Evolutionary conservation across 2,797 vertebrate species (phyloP).

Genomic region (Macrochelys suwanniensis): DNA sequence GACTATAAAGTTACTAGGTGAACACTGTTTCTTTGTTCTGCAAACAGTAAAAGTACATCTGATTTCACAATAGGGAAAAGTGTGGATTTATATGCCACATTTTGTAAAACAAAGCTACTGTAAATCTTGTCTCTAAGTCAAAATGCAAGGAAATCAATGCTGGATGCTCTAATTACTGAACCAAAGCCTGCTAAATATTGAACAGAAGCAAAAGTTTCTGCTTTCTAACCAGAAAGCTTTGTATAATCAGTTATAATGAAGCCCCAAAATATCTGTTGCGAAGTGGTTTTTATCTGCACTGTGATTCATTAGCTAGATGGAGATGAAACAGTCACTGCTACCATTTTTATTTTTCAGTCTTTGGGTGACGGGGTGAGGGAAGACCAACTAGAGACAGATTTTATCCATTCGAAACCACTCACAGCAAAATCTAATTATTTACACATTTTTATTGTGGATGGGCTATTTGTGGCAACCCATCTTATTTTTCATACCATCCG

Average conservation of each 20-base stretch:
- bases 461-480: slow-evolving; percentile 44
- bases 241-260: not conserved
- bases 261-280: not conserved
- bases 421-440: slow-evolving; percentile 20
- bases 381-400: not conserved
- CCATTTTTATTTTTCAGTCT: not conserved
- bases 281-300: not conserved
- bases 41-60: not conserved
- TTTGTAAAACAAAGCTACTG: slow-evolving; percentile 38
- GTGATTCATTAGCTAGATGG: not conserved
- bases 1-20: not conserved
- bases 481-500: slow-evolving; percentile 16
- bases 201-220: slow-evolving; percentile 31
- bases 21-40: not conserved
- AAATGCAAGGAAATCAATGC: slow-evolving; percentile 19
- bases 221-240: not conserved
- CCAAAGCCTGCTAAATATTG: not conserved
- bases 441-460: slow-evolving; percentile 16
- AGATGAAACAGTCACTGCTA: not conserved
- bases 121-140: slow-evolving; percentile 33
- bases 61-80: not conserved
- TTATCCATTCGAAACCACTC: not conserved
- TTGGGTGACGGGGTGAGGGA: not conserved
- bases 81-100: not conserved
- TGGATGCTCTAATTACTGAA: slow-evolving; percentile 26